Evolutionary conservation across 1,140 invertebrate species (phyloP).

Genomic region (Ptiloglossa arizonensis): DNA sequence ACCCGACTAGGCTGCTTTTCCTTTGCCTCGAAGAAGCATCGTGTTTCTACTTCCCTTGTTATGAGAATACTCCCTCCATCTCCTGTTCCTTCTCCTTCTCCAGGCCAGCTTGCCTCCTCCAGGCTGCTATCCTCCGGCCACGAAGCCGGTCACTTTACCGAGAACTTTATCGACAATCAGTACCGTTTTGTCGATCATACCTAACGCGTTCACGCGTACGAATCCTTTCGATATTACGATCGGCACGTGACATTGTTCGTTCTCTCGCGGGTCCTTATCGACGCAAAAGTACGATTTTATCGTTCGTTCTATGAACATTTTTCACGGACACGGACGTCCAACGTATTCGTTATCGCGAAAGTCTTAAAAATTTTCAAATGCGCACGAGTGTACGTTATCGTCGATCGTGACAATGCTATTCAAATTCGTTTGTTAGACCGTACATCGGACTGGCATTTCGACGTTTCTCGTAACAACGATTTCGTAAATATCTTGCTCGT

Average conservation of each 20-base stretch:
- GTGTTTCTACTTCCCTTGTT: conserved; percentile 38
- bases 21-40: conserved; percentile 30
- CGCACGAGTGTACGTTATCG: neutral
- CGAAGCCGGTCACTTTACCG: conserved; percentile 51
- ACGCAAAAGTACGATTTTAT: neutral
- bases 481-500: neutral
- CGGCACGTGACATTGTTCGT: conserved; percentile 20
- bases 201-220: neutral
- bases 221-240: neutral
- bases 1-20: neutral
- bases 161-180: conserved; percentile 65
- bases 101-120: conserved; percentile 45
- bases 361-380: neutral
- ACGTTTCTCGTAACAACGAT: no score
- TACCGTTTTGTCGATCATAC: conserved; percentile 43
- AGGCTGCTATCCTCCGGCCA: conserved; percentile 37
- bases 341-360: neutral
- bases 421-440: neutral
- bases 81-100: conserved; percentile 48
- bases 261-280: neutral
- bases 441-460: no score
- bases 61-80: conserved; percentile 53
- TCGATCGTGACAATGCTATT: neutral
- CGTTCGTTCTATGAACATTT: neutral
- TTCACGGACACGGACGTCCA: no score